phyloP scores from a whole-genome alignment of 2,113 vertebrate genomes.

The Nannobrachium achirus region DNA sequence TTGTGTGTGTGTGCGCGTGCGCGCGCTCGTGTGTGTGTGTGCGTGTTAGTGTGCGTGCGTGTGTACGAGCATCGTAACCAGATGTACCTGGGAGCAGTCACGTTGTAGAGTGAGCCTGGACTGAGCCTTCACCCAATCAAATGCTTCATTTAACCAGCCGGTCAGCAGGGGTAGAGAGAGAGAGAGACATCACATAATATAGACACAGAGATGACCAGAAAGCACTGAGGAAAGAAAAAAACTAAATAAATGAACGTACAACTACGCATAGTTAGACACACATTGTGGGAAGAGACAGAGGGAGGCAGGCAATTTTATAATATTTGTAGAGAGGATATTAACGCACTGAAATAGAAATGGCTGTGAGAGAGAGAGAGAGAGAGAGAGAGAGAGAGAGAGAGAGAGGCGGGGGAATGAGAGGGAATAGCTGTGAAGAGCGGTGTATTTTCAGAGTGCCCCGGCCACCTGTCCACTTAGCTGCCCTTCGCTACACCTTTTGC shows the following conservation, averaged over 20 bases:
- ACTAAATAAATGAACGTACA: background rate
- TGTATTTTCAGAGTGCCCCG: no score
- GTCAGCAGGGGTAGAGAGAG: constrained; percentile 20
- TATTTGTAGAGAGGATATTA: background rate
- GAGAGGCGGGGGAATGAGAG: background rate
- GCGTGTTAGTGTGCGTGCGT: background rate
- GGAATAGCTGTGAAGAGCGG: background rate
- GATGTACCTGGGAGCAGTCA: constrained; percentile 66
- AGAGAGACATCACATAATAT: constrained; percentile 24
- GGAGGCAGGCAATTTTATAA: background rate
- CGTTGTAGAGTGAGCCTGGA: constrained; percentile 46
- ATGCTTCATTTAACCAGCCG: constrained; percentile 33
- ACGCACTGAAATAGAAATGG: background rate
- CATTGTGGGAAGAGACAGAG: background rate
- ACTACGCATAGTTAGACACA: constrained; percentile 9
- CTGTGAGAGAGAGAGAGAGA: background rate
- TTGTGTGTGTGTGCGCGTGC: background rate
- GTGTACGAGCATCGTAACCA: constrained; percentile 42
- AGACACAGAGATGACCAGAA: constrained; percentile 2
- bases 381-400: background rate
- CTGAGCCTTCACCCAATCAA: constrained; percentile 48
- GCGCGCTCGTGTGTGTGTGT: background rate
- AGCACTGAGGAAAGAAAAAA: no score
- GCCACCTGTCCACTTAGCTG: no score
- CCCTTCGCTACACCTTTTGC: no score